phyloP scores from a whole-genome alignment of 2,888 invertebrate genomes.

The Nesidiocoris tenuis region DNA sequence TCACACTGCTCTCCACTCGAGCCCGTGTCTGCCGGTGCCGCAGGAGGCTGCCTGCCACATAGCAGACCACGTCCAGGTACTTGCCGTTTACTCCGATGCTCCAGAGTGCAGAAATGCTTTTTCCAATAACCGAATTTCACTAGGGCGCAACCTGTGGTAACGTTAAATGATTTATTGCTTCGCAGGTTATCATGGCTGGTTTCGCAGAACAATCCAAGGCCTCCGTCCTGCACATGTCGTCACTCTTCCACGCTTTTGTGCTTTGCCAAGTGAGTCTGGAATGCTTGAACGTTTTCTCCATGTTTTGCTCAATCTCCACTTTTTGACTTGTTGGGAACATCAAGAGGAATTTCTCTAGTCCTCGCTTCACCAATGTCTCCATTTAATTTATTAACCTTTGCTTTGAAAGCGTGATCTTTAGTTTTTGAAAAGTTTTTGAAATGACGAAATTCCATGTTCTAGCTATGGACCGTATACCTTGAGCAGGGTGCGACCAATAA shows the following conservation, averaged over 20 bases:
- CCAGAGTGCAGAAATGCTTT: no score
- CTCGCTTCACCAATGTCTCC: no score
- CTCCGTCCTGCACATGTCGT: slow-evolving; percentile 91
- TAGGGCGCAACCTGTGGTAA: no score
- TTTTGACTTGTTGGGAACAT: no score
- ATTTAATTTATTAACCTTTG: no score
- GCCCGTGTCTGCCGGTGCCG: slow-evolving; percentile 77
- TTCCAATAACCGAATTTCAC: no score
- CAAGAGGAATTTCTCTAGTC: no score
- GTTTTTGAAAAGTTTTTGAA: no score
- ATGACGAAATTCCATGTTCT: slow-evolving; percentile 32
- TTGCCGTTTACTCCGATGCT: no score
- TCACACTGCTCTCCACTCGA: slow-evolving; percentile 69
- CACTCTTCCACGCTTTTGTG: slow-evolving; percentile 94
- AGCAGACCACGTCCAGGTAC: slow-evolving; percentile 78
- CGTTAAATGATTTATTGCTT: background rate
- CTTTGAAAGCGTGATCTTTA: no score
- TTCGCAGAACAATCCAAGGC: slow-evolving; percentile 95
- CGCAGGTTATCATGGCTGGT: slow-evolving; percentile 93
- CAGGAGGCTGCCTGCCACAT: slow-evolving; percentile 95
- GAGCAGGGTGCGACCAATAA: slow-evolving; percentile 77
- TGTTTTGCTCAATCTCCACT: no score
- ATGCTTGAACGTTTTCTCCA: no score
- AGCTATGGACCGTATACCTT: slow-evolving; percentile 97
- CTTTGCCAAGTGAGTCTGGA: slow-evolving; percentile 80